phyloP scores from a whole-genome alignment of 2,113 vertebrate genomes.

The Apus apus region DNA sequence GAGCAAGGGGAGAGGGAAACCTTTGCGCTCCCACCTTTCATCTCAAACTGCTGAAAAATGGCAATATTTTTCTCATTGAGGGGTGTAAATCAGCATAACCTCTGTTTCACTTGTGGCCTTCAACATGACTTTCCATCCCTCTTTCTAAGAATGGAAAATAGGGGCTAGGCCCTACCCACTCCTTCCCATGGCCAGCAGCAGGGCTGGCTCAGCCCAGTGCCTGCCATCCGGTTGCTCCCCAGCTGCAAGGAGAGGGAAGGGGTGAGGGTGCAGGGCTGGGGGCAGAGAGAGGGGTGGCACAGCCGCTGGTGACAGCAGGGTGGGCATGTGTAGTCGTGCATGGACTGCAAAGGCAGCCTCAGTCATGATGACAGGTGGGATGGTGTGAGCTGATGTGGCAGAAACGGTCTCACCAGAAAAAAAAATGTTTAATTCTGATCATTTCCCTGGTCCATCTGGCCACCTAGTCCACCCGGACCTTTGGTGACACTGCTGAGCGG shows the following conservation, averaged over 20 bases:
- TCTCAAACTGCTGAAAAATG: background rate
- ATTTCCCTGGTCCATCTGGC: background rate
- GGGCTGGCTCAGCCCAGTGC: background rate
- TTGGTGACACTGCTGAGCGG: background rate
- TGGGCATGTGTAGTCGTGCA: background rate
- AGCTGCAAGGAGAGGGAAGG: background rate
- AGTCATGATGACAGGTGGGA: background rate
- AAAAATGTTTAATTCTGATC: background rate
- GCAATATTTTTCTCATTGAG: background rate
- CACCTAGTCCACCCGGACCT: rapidly evolving
- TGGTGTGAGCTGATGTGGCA: background rate
- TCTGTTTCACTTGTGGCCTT: background rate
- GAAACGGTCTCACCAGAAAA: background rate
- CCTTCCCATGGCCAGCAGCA: background rate
- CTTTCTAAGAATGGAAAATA: background rate
- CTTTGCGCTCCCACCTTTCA: background rate
- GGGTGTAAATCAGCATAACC: background rate
- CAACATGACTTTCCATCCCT: background rate
- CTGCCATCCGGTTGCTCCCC: rapidly evolving
- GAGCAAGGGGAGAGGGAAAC: background rate
- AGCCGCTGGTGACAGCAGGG: background rate
- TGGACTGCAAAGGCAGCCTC: background rate
- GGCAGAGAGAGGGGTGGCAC: background rate
- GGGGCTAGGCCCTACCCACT: background rate
- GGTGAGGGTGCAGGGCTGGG: background rate